phyloP scores from a whole-genome alignment of 2,113 vertebrate genomes.

The Varanus salvator region DNA sequence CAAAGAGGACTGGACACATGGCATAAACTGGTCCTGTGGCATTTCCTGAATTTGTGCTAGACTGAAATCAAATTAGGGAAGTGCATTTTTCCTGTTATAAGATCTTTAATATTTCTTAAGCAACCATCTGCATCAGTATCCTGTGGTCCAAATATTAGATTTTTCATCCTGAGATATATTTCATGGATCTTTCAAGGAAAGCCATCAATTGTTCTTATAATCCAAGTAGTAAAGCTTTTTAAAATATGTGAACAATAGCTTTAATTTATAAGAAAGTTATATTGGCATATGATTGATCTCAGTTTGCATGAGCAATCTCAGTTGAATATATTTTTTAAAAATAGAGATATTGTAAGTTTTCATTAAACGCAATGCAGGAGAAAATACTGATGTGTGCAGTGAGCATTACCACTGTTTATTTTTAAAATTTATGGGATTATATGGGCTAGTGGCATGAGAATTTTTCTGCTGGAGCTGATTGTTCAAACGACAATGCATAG shows the following conservation, averaged over 20 bases:
- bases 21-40: background rate
- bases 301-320: no score
- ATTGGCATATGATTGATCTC: no score
- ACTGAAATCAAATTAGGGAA: background rate
- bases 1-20: background rate
- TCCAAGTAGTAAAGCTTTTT: background rate
- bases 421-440: background rate
- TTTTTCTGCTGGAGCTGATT: background rate
- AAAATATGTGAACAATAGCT: background rate
- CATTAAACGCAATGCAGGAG: background rate
- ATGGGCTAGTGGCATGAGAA: background rate
- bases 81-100: background rate
- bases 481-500: background rate
- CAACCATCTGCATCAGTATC: background rate
- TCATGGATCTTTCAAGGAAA: no score
- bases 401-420: background rate
- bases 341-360: no score
- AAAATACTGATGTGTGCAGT: background rate
- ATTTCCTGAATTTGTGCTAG: background rate
- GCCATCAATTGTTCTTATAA: background rate
- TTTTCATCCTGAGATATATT: background rate
- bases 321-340: no score
- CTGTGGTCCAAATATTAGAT: background rate
- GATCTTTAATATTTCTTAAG: background rate
- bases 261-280: no score